These are phyloP conservation scores for Camponotus floridanus DNA, from an alignment of 1,140 invertebrate genomes.

Conservation along the genomic window DNA sequence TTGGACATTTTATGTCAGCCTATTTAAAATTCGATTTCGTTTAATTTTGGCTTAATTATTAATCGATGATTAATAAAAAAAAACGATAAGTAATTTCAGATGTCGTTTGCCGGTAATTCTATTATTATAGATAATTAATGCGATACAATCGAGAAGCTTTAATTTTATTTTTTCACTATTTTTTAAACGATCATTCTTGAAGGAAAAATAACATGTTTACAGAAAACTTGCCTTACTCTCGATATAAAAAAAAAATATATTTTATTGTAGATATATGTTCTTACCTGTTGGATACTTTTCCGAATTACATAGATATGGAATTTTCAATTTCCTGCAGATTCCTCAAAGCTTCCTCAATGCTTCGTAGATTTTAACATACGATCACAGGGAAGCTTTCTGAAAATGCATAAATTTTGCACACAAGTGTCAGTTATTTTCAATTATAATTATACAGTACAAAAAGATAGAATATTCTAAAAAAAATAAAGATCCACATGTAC, in stretches of 20 bases:
- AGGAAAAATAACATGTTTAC: neutral
- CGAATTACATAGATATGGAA: neutral
- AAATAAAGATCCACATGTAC: neutral
- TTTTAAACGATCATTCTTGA: neutral
- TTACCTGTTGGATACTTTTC: neutral
- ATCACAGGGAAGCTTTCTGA: neutral
- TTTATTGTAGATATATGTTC: neutral
- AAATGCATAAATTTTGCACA: slow-evolving; percentile 6
- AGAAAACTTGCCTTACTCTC: neutral
- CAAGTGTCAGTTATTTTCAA: neutral
- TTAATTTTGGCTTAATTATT: too few relatives aligned
- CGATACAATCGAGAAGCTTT: too few relatives aligned
- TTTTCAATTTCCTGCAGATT: slow-evolving; percentile 7
- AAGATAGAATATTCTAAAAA: neutral
- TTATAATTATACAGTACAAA: neutral
- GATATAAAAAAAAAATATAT: neutral
- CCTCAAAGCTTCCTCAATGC: neutral
- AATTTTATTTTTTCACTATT: too few relatives aligned
- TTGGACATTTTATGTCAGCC: too few relatives aligned
- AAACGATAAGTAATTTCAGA: too few relatives aligned
- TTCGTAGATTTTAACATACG: neutral
- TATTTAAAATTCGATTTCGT: too few relatives aligned
- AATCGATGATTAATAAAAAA: too few relatives aligned
- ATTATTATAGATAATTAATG: too few relatives aligned
- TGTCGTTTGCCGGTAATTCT: too few relatives aligned